Conservation (phyloP, 2,888 invertebrate genomes). For the Empis livida region DNA sequence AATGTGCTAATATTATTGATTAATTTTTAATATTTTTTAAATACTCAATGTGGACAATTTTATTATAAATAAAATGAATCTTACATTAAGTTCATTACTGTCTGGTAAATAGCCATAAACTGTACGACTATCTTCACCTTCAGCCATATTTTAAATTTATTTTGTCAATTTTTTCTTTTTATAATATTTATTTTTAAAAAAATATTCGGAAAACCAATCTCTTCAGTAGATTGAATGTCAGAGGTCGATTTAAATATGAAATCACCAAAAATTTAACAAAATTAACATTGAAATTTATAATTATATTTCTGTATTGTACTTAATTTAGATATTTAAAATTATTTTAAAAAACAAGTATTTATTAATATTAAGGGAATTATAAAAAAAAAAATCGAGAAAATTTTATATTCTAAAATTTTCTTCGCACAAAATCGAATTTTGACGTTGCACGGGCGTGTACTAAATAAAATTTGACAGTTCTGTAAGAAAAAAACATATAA, state of each 20-base stretch:
- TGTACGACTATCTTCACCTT: slow-evolving; percentile 23
- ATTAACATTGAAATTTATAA: neutral
- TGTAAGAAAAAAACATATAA: no score
- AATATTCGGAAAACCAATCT: neutral
- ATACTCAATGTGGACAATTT: no score
- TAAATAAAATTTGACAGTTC: no score
- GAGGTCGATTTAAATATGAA: neutral
- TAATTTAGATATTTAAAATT: no score
- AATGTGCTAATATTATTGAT: no score
- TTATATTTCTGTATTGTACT: neutral
- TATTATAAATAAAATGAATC: neutral
- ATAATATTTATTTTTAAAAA: slow-evolving; percentile 4
- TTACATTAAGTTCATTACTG: slow-evolving; percentile 17
- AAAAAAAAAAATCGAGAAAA: no score
- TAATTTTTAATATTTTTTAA: no score
- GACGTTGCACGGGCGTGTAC: no score
- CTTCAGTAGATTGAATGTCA: neutral
- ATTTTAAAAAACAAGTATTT: no score
- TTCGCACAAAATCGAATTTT: no score
- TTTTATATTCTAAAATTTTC: no score
- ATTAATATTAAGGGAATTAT: no score
- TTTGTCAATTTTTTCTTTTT: slow-evolving; percentile 20
- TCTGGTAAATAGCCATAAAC: slow-evolving; percentile 25
- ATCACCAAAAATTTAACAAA: neutral
- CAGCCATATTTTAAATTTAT: slow-evolving; percentile 17